Evolutionary conservation across 1,140 invertebrate species (phyloP).

Genomic region (Sitodiplosis mosellana): DNA sequence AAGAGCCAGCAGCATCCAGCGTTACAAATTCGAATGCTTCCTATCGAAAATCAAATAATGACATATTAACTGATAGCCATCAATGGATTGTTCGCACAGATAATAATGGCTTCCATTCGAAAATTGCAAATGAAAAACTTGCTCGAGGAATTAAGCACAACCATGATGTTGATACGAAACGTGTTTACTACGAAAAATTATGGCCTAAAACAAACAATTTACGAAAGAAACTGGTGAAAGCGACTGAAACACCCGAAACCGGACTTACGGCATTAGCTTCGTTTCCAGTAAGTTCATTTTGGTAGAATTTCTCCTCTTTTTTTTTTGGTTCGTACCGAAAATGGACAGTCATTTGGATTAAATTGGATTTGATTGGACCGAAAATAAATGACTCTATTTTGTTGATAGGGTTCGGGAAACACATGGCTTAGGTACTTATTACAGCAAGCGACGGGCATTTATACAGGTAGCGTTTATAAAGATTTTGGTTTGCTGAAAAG

Average conservation of each 20-base stretch:
- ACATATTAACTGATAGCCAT: slow-evolving; percentile 3
- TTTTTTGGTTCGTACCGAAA: too few relatives aligned
- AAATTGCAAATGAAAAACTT: slow-evolving; percentile 7
- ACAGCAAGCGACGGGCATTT: slow-evolving; percentile 53
- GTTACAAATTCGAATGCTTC: background rate
- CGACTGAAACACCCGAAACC: slow-evolving; percentile 17
- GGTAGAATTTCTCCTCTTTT: too few relatives aligned
- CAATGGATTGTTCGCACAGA: too few relatives aligned
- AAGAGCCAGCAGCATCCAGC: too few relatives aligned
- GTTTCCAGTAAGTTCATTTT: too few relatives aligned
- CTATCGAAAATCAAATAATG: background rate
- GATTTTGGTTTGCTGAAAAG: slow-evolving; percentile 51
- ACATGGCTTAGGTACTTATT: slow-evolving; percentile 40
- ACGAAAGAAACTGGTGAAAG: slow-evolving; percentile 22
- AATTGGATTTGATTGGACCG: too few relatives aligned
- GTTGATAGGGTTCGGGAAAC: too few relatives aligned
- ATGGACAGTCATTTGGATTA: too few relatives aligned
- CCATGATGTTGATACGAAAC: background rate
- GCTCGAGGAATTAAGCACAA: slow-evolving; percentile 14
- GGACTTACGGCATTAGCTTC: slow-evolving; percentile 42
- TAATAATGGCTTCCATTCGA: too few relatives aligned
- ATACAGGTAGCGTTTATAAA: slow-evolving; percentile 61
- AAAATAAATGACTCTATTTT: too few relatives aligned
- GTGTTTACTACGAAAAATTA: background rate
- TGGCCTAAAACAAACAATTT: background rate